A percentile compares a stretch with the other conserved stretches of the same genome.
Conservation (phyloP, 2,113 vertebrate species). For the Erpornis zantholeuca region DNA sequence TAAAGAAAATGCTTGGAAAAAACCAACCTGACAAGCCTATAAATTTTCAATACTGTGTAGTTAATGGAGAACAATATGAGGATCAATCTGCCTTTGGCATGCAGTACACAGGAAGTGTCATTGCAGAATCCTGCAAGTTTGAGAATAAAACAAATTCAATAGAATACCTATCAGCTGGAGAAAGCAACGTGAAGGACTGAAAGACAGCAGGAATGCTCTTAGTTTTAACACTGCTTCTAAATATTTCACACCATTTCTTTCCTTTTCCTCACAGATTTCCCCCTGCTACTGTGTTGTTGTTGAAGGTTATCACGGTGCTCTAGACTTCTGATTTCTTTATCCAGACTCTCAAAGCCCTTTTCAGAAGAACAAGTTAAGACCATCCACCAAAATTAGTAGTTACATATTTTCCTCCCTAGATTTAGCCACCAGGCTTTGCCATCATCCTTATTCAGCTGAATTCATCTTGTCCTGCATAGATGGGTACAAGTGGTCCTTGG, state of each 20-base stretch:
- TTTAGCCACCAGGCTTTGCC: background rate
- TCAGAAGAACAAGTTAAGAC: background rate
- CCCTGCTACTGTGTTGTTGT: fast-evolving
- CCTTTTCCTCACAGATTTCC: background rate
- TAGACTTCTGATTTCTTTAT: background rate
- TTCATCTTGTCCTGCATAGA: background rate
- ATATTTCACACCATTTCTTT: background rate
- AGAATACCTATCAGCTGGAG: background rate
- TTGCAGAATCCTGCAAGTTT: background rate
- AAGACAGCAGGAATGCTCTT: background rate
- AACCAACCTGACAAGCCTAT: background rate
- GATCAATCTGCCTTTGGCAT: background rate
- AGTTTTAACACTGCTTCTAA: background rate
- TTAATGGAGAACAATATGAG: background rate
- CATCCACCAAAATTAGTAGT: background rate
- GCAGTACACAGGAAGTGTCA: fast-evolving
- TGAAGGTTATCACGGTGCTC: background rate
- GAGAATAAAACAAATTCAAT: background rate
- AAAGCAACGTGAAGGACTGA: background rate
- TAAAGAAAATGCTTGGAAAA: constrained; percentile 1
- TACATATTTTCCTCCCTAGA: background rate
- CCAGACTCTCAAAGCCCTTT: background rate
- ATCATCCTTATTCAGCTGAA: background rate
- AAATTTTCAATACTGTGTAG: background rate
- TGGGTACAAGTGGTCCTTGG: background rate